Evolutionary conservation across 2,888 invertebrate genomes (phyloP).

Genomic region (Notodonta ziczac): DNA sequence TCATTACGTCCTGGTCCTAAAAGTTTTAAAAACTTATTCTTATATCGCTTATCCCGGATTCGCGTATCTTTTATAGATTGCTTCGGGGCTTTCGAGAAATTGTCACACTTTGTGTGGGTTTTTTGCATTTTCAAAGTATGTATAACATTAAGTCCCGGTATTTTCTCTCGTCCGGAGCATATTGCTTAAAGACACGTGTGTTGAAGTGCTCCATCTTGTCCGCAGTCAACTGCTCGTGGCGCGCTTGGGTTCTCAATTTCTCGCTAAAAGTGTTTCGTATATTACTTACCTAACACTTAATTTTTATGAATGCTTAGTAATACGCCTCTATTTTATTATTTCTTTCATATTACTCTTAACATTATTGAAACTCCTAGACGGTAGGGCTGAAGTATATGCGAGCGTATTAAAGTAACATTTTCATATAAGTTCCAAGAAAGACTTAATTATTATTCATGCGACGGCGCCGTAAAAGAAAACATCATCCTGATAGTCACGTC

Average conservation of each 20-base stretch:
- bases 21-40: constrained; percentile 33
- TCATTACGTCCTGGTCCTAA: constrained; percentile 29
- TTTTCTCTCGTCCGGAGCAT: constrained; percentile 13
- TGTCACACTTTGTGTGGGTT: constrained; percentile 18
- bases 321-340: neutral
- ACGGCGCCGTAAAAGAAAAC: neutral
- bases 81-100: constrained; percentile 20
- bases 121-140: constrained; percentile 21
- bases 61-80: constrained; percentile 19
- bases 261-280: constrained; percentile 2
- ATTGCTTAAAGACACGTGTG: constrained; percentile 30
- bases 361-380: neutral
- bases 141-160: constrained; percentile 19
- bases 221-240: constrained; percentile 8
- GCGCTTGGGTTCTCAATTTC: constrained; percentile 2
- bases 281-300: constrained; percentile 2
- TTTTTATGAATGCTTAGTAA: neutral
- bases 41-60: constrained; percentile 24
- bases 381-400: neutral
- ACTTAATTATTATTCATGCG: constrained; percentile 1
- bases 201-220: constrained; percentile 19
- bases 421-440: neutral
- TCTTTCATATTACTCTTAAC: no score
- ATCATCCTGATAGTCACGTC: neutral
- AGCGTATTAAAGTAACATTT: neutral